Conservation (phyloP, 1,140 invertebrate species). For the Cyclina sinensis region DNA sequence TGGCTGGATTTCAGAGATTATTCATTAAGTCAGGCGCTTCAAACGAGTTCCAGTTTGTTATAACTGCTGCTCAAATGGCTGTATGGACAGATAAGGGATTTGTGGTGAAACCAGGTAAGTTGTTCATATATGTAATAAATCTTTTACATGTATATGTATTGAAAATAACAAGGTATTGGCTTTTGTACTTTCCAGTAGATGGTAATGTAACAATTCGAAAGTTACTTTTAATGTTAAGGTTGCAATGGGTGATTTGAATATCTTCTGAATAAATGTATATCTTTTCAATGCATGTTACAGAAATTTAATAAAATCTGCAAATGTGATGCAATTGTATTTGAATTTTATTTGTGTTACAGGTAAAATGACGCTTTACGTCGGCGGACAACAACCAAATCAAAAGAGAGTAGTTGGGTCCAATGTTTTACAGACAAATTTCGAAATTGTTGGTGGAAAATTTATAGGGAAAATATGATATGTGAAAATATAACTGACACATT, state of each 20-base stretch:
- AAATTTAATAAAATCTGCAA: no score
- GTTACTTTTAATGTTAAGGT: background rate
- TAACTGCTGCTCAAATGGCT: constrained; percentile 77
- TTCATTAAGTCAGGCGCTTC: constrained; percentile 44
- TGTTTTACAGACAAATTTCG: constrained; percentile 71
- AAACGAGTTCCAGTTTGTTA: constrained; percentile 65
- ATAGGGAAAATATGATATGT: constrained; percentile 25
- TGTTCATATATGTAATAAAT: background rate
- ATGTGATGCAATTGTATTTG: no score
- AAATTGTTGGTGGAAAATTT: constrained; percentile 41
- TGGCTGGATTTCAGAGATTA: constrained; percentile 79
- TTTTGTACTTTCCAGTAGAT: background rate
- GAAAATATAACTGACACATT: no score
- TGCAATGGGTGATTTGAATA: background rate
- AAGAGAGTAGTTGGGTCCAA: constrained; percentile 78
- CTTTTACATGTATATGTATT: background rate
- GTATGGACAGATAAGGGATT: constrained; percentile 83
- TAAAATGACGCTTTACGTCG: constrained; percentile 79
- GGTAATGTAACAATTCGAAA: background rate
- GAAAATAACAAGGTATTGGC: background rate
- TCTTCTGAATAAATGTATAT: no score
- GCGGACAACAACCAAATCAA: constrained; percentile 85
- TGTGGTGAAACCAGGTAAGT: constrained; percentile 78
- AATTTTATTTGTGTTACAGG: constrained; percentile 72
- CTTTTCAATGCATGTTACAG: no score